phyloP scores from a whole-genome alignment of 1,140 invertebrate species.

The Hesperophylax magnus region DNA sequence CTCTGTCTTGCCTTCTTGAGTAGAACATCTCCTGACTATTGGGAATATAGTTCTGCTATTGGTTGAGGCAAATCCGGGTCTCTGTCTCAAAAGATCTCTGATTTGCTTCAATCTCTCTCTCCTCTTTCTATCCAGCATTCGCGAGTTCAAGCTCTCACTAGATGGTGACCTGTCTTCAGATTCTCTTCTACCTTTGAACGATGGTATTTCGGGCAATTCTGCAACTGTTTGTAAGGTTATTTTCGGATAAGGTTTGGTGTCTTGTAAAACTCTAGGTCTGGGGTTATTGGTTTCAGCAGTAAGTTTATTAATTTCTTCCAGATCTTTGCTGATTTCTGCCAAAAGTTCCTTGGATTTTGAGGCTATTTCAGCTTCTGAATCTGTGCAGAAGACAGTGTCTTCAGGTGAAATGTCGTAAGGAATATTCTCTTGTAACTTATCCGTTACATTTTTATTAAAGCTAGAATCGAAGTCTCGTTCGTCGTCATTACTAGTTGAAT shows the following conservation, averaged over 20 bases:
- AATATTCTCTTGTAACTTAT: conserved; percentile 45
- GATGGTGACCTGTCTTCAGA: conserved; percentile 61
- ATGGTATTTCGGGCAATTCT: conserved; percentile 73
- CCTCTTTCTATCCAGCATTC: conserved; percentile 66
- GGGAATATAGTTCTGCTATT: conserved; percentile 66
- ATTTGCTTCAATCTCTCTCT: conserved; percentile 77
- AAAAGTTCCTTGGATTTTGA: conserved; percentile 64
- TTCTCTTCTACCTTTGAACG: conserved; percentile 67
- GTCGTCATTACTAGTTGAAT: conserved; percentile 1
- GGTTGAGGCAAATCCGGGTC: conserved; percentile 64
- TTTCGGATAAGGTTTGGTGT: conserved; percentile 69
- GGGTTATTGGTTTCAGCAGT: conserved; percentile 67
- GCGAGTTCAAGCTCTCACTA: conserved; percentile 64
- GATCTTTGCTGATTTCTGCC: conserved; percentile 69
- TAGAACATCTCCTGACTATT: conserved; percentile 71
- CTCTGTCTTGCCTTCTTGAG: conserved; percentile 68
- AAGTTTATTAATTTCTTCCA: conserved; percentile 70
- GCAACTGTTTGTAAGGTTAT: conserved; percentile 74
- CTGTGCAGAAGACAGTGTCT: conserved; percentile 23
- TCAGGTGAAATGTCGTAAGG: conserved; percentile 42
- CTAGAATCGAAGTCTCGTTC: conserved; percentile 8
- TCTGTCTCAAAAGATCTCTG: conserved; percentile 76
- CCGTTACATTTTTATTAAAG: conserved; percentile 43
- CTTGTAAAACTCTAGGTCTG: conserved; percentile 66
- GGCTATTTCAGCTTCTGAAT: conserved; percentile 53